These are phyloP conservation scores for Stomatorhinus walkeri DNA, from an alignment of 2,797 vertebrate species.

Conservation along the genomic window DNA sequence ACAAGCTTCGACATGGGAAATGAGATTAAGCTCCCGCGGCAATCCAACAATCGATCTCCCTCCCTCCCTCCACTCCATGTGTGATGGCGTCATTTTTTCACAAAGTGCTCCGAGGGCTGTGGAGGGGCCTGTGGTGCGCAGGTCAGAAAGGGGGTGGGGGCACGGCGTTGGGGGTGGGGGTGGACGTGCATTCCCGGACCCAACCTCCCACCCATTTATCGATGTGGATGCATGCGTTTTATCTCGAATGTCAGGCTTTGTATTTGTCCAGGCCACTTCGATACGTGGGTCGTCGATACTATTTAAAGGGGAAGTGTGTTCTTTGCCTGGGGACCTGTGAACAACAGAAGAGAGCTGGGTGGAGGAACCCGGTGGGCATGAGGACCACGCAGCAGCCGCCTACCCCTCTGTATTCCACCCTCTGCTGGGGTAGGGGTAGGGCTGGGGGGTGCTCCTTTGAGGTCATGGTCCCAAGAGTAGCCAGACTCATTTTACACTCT, in stretches of 20 bases:
- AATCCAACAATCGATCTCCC: not conserved
- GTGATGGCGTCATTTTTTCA: not conserved
- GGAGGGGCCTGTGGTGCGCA: not conserved
- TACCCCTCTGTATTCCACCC: not conserved
- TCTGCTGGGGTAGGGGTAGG: not conserved
- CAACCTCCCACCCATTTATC: not conserved
- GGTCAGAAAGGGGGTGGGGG: not conserved
- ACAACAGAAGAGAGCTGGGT: not conserved
- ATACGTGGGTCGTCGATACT: not conserved
- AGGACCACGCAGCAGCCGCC: not conserved
- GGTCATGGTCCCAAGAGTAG: constrained; percentile 23
- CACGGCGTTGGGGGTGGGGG: not conserved
- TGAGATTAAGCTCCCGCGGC: not conserved
- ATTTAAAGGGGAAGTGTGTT: not conserved
- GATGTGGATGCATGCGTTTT: not conserved
- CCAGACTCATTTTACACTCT: constrained; percentile 39
- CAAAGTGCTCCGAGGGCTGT: not conserved
- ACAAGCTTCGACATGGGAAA: not conserved
- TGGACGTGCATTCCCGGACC: not conserved
- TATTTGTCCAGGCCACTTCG: not conserved
- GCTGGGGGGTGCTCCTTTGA: not conserved
- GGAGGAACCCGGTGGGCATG: not conserved
- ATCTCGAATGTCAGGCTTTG: not conserved
- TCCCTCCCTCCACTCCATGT: not conserved
- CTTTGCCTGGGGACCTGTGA: not conserved